phyloP scores from a whole-genome alignment of 2,888 invertebrate genomes.

The Leuctra nigra region DNA sequence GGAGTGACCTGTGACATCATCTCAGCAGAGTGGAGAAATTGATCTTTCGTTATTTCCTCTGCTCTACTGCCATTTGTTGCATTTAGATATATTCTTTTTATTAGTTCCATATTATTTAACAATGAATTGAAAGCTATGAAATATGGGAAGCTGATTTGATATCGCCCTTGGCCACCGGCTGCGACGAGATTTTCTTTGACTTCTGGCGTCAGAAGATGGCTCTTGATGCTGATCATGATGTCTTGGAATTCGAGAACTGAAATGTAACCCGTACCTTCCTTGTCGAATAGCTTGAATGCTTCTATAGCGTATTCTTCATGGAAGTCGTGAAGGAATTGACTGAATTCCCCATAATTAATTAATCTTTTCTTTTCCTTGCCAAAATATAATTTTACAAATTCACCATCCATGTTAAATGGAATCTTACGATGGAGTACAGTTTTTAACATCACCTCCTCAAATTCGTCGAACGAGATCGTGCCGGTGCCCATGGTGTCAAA shows the following conservation, averaged over 20 bases:
- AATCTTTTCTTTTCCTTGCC: slow-evolving; percentile 87
- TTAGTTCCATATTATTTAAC: slow-evolving; percentile 96
- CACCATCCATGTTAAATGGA: slow-evolving; percentile 93
- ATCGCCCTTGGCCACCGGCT: slow-evolving; percentile 64
- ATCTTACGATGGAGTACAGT: slow-evolving; percentile 86
- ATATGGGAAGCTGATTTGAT: slow-evolving; percentile 93
- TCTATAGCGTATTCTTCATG: slow-evolving; percentile 98
- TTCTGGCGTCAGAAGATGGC: slow-evolving; percentile 88
- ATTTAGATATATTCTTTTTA: slow-evolving; percentile 90
- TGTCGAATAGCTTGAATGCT: slow-evolving; percentile 84
- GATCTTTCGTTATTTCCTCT: slow-evolving; percentile 85
- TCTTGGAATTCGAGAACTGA: slow-evolving; percentile 89
- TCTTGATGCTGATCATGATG: slow-evolving; percentile 92
- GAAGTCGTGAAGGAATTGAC: slow-evolving; percentile 97
- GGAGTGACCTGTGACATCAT: slow-evolving; percentile 98
- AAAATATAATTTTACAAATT: slow-evolving; percentile 93
- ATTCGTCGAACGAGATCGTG: slow-evolving; percentile 90
- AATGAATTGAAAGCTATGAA: slow-evolving; percentile 98
- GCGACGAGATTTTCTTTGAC: slow-evolving; percentile 87
- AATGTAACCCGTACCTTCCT: slow-evolving; percentile 85
- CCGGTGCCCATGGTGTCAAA: slow-evolving; percentile 98
- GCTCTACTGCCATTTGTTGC: slow-evolving; percentile 78
- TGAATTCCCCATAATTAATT: slow-evolving; percentile 93
- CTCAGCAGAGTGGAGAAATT: slow-evolving; percentile 94
- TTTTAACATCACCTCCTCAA: slow-evolving; percentile 89